Evolutionary conservation across 92 coral and sea anemone genomes (phyloP).

Genomic region (Phenganax subtilis): DNA sequence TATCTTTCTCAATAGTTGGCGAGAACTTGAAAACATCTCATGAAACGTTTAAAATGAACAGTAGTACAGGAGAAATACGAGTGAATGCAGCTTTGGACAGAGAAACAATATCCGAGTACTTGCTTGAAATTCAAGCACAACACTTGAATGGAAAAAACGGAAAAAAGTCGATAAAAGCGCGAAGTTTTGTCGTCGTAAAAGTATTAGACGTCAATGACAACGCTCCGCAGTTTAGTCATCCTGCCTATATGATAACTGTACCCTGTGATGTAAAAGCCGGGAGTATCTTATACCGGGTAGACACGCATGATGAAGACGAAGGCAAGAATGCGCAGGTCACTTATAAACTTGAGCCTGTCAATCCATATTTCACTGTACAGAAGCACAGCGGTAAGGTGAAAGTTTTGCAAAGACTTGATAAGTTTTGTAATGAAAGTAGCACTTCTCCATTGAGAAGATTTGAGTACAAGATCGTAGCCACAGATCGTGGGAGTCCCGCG

Average conservation of each 20-base stretch:
- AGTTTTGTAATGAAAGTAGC: constrained; percentile 53
- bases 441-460: constrained; percentile 12
- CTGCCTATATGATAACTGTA: constrained; percentile 60
- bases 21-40: constrained; percentile 62
- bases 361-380: constrained; percentile 69
- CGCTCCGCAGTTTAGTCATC: constrained; percentile 56
- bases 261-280: constrained; percentile 82
- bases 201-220: constrained; percentile 64
- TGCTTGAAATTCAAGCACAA: constrained; percentile 83
- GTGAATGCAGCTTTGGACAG: constrained; percentile 63
- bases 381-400: constrained; percentile 74
- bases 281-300: constrained; percentile 62
- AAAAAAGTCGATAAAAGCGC: constrained; percentile 43
- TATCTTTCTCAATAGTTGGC: constrained; percentile 65
- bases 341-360: constrained; percentile 63
- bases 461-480: constrained; percentile 53
- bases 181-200: constrained; percentile 68
- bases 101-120: constrained; percentile 53
- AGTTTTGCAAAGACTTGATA: constrained; percentile 54
- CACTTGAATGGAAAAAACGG: constrained; percentile 44
- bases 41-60: constrained; percentile 60
- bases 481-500: constrained; percentile 58
- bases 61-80: constrained; percentile 56
- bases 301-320: constrained; percentile 54
- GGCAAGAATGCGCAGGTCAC: constrained; percentile 59